These are phyloP conservation scores for Orycteropus afer DNA, from an alignment of 2,113 vertebrate genomes.

Conservation along the genomic window DNA sequence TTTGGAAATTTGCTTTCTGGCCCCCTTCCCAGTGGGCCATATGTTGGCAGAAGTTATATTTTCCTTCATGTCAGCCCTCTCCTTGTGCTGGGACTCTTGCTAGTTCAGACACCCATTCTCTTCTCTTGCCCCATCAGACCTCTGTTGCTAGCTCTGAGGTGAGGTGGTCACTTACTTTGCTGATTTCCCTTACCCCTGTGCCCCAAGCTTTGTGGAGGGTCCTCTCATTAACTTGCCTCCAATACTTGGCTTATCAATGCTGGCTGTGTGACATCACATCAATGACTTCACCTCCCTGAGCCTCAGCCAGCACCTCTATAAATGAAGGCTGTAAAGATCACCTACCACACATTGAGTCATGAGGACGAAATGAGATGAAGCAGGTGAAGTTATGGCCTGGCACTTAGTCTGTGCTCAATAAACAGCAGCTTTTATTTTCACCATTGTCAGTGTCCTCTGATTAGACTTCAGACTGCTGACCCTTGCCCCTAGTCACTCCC, in stretches of 20 bases:
- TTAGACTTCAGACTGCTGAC: not conserved
- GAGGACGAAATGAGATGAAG: not conserved
- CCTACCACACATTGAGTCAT: fast-evolving
- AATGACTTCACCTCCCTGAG: not conserved
- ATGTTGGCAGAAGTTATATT: fast-evolving
- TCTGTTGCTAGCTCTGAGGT: not conserved
- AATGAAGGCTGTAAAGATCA: not conserved
- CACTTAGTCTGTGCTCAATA: not conserved
- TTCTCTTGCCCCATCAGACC: not conserved
- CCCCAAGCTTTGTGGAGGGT: not conserved
- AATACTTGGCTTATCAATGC: fast-evolving
- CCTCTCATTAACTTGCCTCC: not conserved
- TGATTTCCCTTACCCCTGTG: not conserved
- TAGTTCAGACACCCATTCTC: not conserved
- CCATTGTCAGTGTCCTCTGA: not conserved
- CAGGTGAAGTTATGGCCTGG: not conserved
- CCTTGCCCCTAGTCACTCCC: not conserved
- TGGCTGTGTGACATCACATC: not conserved
- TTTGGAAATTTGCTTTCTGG: not conserved
- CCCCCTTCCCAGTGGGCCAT: not conserved
- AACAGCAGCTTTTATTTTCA: not conserved
- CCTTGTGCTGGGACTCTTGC: not conserved
- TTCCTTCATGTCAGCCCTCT: not conserved
- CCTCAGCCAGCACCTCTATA: not conserved
- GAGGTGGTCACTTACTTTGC: not conserved